phyloP scores from a whole-genome alignment of 2,888 invertebrate genomes.

The Agrochola macilenta region DNA sequence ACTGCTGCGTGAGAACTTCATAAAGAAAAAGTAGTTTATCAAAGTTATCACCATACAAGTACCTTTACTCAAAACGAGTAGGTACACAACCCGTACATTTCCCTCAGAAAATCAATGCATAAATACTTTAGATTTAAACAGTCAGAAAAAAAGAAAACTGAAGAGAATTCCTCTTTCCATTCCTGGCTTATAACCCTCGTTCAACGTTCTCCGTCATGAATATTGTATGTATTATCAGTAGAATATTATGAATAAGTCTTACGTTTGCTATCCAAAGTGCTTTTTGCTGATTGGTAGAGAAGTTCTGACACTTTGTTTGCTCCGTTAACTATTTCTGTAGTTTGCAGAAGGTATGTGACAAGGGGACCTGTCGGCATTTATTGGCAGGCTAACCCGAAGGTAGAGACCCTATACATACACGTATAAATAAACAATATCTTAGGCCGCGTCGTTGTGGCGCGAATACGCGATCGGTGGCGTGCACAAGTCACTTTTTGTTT shows the following conservation, averaged over 20 bases:
- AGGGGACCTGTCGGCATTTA: constrained; percentile 13
- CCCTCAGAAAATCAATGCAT: constrained; percentile 33
- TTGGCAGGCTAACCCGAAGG: neutral
- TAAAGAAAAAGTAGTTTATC: neutral
- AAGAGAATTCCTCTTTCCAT: constrained; percentile 26
- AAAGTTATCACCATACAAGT: neutral
- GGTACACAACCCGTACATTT: neutral
- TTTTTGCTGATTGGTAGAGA: constrained; percentile 26
- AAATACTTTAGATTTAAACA: constrained; percentile 25
- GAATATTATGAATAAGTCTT: constrained; percentile 45
- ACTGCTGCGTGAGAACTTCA: neutral
- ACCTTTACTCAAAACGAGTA: neutral
- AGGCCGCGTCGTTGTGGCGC: too few relatives aligned
- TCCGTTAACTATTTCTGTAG: constrained; percentile 17
- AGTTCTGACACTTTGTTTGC: constrained; percentile 24
- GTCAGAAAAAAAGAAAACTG: constrained; percentile 21
- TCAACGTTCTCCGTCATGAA: constrained; percentile 56
- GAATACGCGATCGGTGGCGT: too few relatives aligned
- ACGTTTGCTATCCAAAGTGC: constrained; percentile 29
- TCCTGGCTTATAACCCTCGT: constrained; percentile 36
- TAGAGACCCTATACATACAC: neutral
- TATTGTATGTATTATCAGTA: constrained; percentile 50
- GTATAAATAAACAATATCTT: neutral
- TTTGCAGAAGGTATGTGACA: constrained; percentile 10
- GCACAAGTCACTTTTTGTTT: too few relatives aligned